Evolutionary conservation across 2,113 vertebrate species (phyloP).

Genomic region (rabbit (Oryctolagus cuniculus)): DNA sequence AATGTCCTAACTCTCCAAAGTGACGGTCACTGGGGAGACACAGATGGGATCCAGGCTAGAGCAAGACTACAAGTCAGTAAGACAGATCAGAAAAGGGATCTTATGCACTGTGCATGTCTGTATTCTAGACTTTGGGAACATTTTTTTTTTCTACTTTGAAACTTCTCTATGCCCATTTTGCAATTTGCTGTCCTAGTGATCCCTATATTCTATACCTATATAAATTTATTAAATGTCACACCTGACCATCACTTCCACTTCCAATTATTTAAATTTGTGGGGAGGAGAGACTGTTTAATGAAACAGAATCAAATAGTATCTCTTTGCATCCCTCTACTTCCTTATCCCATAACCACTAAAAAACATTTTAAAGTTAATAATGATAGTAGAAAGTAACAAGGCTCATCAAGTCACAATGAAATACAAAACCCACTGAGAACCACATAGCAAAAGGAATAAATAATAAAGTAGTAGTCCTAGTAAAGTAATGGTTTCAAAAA

Average conservation of each 20-base stretch:
- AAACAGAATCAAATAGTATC: not conserved
- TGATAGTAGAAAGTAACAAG: not conserved
- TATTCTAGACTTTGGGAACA: not conserved
- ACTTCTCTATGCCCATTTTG: constrained; percentile 33
- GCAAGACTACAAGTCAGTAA: not conserved
- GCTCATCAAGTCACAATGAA: constrained; percentile 7
- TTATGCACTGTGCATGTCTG: not conserved
- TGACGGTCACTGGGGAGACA: constrained; percentile 17
- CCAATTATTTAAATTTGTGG: not conserved
- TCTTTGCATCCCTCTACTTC: not conserved
- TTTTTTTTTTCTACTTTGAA: constrained; percentile 39
- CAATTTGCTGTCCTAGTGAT: constrained; percentile 24
- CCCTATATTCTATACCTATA: not conserved
- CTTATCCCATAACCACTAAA: not conserved
- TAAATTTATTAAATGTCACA: not conserved
- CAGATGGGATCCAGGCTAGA: not conserved
- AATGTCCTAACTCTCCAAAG: not conserved
- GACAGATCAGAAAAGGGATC: constrained; percentile 17
- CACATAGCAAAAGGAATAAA: constrained; percentile 31
- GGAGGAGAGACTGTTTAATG: not conserved
- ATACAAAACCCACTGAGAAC: constrained; percentile 16
- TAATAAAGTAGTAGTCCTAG: not conserved
- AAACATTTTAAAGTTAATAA: not conserved
- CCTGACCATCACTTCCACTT: not conserved
- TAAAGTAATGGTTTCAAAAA: constrained; percentile 57